A percentile compares a stretch with the other conserved stretches of the same genome.
Conservation (phyloP, 1,140 invertebrate genomes). For the Pseudomyrmex pallidus region DNA sequence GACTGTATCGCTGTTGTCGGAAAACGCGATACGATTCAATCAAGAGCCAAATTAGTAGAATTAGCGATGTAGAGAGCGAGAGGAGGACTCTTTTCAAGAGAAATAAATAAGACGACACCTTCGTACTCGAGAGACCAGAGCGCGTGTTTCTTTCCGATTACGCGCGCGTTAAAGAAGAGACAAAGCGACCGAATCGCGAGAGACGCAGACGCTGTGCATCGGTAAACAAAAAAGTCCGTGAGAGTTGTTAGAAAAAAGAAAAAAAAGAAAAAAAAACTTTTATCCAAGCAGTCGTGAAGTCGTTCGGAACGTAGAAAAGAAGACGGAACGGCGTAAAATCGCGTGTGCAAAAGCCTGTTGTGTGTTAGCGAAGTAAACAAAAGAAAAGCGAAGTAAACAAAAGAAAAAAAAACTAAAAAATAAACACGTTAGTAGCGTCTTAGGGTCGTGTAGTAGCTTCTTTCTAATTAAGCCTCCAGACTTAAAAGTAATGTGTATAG, state of each 20-base stretch:
- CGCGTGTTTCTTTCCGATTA: constrained; percentile 39
- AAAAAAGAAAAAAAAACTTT: too few relatives aligned
- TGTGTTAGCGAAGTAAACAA: constrained; percentile 59
- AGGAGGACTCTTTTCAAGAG: not conserved
- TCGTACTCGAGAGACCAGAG: constrained; percentile 11
- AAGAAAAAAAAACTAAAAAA: constrained; percentile 48
- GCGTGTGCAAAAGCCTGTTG: constrained; percentile 1
- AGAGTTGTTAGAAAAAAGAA: constrained; percentile 28
- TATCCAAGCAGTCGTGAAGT: constrained; percentile 65
- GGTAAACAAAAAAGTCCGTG: constrained; percentile 10
- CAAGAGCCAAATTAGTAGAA: constrained; percentile 22
- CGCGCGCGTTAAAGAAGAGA: constrained; percentile 16
- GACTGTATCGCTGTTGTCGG: constrained; percentile 18
- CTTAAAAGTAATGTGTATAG: constrained; percentile 76
- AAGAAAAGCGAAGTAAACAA: constrained; percentile 62
- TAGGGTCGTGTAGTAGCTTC: constrained; percentile 76
- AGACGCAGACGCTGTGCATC: constrained; percentile 3
- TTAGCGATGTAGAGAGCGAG: not conserved
- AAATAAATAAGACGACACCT: constrained; percentile 1
- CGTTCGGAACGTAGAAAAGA: constrained; percentile 8
- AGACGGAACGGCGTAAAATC: not conserved
- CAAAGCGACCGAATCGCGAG: not conserved
- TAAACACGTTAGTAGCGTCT: constrained; percentile 70
- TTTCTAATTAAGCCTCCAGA: constrained; percentile 76
- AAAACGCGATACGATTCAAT: constrained; percentile 9